Conservation (phyloP, 1,140 invertebrate species). For the Philaenus spumarius region DNA sequence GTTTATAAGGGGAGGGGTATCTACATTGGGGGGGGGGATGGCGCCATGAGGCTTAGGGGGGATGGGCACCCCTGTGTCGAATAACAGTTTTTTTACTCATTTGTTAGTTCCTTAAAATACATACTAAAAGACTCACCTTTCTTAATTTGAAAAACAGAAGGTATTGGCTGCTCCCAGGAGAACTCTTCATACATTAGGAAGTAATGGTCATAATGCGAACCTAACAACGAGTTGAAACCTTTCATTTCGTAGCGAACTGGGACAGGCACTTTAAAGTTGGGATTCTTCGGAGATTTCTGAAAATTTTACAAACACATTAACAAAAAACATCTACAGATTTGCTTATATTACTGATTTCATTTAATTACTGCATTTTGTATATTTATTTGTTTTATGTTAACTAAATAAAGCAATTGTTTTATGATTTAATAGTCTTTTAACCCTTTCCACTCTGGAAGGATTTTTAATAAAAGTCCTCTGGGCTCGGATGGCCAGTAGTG, state of each 20-base stretch:
- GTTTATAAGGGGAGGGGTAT: too few species aligned
- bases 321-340: neutral
- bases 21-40: too few species aligned
- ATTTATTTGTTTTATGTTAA: neutral
- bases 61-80: too few species aligned
- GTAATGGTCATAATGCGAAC: slow-evolving; percentile 96
- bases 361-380: neutral
- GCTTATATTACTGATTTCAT: neutral
- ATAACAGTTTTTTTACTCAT: too few species aligned
- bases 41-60: too few species aligned
- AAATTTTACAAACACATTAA: neutral
- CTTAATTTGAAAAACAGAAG: neutral
- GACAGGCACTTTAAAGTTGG: slow-evolving; percentile 37
- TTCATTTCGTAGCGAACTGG: slow-evolving; percentile 86
- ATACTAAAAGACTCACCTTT: too few species aligned
- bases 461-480: too few species aligned
- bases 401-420: too few species aligned
- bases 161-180: slow-evolving; percentile 42
- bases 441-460: too few species aligned
- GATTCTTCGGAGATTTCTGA: slow-evolving; percentile 19
- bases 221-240: slow-evolving; percentile 84
- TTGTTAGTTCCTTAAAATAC: too few species aligned
- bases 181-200: slow-evolving; percentile 78
- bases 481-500: too few species aligned
- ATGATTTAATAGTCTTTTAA: too few species aligned